A percentile compares a stretch with the other conserved stretches of the same genome.
Evolutionary conservation across 2,797 vertebrate species (phyloP).

Genomic region (Sarcophilus harrisii): DNA sequence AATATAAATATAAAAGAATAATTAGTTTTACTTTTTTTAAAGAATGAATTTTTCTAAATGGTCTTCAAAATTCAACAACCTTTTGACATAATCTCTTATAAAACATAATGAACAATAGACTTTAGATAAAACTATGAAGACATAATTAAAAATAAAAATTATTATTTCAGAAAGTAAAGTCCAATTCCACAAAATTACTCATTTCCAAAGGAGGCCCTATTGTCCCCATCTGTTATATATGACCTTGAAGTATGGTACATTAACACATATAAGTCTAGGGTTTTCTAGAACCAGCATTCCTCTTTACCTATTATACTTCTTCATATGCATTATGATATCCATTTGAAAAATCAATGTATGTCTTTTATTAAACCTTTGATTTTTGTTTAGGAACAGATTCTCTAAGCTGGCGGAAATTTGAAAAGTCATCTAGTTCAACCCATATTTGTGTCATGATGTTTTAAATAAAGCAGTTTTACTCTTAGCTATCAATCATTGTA

Average conservation of each 20-base stretch:
- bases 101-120: slow-evolving; percentile 1
- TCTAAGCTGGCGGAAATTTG: background rate
- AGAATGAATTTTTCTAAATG: slow-evolving; percentile 30
- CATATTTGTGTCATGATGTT: slow-evolving; percentile 25
- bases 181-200: background rate
- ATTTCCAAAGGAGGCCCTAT: background rate
- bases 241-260: background rate
- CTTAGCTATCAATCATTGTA: background rate
- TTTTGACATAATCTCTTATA: slow-evolving; percentile 59
- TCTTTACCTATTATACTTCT: background rate
- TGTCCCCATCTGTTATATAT: slow-evolving; percentile 30
- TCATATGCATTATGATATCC: background rate
- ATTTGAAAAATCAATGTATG: background rate
- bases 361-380: background rate
- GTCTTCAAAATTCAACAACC: slow-evolving; percentile 31
- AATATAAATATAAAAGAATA: slow-evolving; percentile 26
- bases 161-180: slow-evolving; percentile 55
- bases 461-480: slow-evolving; percentile 9
- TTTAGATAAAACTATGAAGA: slow-evolving; percentile 39
- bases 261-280: slow-evolving; percentile 4
- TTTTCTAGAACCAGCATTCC: slow-evolving; percentile 14
- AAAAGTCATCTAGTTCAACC: slow-evolving; percentile 4
- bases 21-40: background rate
- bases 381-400: background rate
- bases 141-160: slow-evolving; percentile 67